Conservation (phyloP, 2,888 invertebrate species). For the Hypercompe scribonia region DNA sequence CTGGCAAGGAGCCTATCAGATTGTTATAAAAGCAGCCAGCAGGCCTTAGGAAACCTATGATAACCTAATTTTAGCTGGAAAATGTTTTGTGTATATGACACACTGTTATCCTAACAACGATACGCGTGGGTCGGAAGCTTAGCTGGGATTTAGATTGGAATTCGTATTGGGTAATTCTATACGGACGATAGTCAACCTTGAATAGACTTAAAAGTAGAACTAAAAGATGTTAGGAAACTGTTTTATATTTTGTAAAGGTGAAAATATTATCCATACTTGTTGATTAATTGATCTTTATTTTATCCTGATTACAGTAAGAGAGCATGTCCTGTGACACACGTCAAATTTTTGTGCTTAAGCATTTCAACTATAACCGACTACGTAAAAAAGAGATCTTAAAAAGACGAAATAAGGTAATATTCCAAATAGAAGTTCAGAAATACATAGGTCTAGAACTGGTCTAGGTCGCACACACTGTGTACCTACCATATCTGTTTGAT, state of each 20-base stretch:
- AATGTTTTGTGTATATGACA: slow-evolving; percentile 72
- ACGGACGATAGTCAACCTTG: not conserved
- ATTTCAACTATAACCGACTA: too few relatives aligned
- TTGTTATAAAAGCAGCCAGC: slow-evolving; percentile 53
- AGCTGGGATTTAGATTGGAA: slow-evolving; percentile 20
- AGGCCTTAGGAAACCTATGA: slow-evolving; percentile 61
- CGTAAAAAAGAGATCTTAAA: too few relatives aligned
- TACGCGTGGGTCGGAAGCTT: slow-evolving; percentile 32
- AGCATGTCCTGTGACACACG: too few relatives aligned
- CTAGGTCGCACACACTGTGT: too few relatives aligned
- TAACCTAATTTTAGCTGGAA: slow-evolving; percentile 73
- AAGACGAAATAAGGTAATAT: too few relatives aligned
- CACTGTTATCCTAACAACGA: slow-evolving; percentile 47
- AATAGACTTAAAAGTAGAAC: not conserved
- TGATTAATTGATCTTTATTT: not conserved
- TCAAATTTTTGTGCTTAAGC: too few relatives aligned
- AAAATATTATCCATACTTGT: not conserved
- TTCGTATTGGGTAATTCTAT: not conserved
- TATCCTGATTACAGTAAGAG: too few relatives aligned
- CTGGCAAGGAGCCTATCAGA: slow-evolving; percentile 81
- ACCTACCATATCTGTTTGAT: too few relatives aligned
- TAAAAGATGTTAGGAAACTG: not conserved
- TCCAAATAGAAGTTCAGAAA: too few relatives aligned
- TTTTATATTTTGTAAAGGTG: not conserved
- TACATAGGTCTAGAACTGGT: too few relatives aligned